Conservation (phyloP, 2,797 vertebrate species). For the Gadopsis marmoratus region DNA sequence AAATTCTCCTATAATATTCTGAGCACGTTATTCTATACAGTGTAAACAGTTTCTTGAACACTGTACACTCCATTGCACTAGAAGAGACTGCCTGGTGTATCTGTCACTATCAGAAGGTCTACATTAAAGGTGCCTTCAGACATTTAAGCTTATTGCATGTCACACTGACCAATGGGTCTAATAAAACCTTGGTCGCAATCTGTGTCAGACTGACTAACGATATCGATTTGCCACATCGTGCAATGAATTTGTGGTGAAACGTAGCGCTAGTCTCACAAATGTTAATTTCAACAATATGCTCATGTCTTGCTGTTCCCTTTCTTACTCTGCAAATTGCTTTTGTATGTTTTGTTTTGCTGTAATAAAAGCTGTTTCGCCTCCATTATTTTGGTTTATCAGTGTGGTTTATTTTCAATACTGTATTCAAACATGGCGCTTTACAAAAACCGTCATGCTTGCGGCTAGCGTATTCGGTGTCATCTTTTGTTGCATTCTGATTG, state of each 20-base stretch:
- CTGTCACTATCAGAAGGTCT: too few relatives aligned
- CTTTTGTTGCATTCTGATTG: neutral
- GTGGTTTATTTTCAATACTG: neutral
- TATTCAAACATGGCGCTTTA: neutral
- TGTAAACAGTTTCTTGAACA: neutral
- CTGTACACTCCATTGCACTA: neutral
- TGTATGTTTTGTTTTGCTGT: neutral
- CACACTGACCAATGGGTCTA: neutral
- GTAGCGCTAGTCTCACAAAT: neutral
- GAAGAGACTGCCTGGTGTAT: neutral
- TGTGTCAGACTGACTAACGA: neutral
- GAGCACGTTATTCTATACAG: neutral
- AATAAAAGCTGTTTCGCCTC: neutral
- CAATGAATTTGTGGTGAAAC: neutral
- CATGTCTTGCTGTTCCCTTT: neutral
- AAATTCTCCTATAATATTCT: neutral
- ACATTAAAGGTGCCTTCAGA: neutral
- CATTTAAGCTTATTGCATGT: neutral
- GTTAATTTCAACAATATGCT: neutral
- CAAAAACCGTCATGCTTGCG: neutral
- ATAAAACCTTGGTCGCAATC: neutral
- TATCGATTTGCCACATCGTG: neutral
- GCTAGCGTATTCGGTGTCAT: neutral
- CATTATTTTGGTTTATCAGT: constrained; percentile 3
- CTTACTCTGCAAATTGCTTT: neutral